Evolutionary conservation across 2,797 vertebrate species (phyloP).

Genomic region (Artibeus lituratus): DNA sequence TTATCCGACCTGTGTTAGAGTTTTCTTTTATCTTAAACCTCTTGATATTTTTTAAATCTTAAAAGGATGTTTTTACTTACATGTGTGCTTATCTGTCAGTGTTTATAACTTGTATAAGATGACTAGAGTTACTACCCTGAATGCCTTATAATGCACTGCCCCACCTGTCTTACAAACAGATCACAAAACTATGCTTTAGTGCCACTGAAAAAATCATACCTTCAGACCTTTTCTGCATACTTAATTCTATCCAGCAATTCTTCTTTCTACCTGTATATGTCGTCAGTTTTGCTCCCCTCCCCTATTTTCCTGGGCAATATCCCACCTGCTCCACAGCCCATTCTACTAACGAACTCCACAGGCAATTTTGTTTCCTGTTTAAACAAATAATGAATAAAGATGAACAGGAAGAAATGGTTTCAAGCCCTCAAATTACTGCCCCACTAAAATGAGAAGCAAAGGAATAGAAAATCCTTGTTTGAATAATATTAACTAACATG

Average conservation of each 20-base stretch:
- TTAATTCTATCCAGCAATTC: background rate
- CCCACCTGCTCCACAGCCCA: background rate
- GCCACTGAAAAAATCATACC: background rate
- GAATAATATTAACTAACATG: background rate
- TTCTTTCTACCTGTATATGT: background rate
- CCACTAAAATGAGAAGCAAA: background rate
- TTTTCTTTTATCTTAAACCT: background rate
- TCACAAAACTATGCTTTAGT: background rate
- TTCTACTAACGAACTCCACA: background rate
- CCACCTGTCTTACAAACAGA: background rate
- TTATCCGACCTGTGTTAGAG: background rate
- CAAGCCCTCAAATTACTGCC: background rate
- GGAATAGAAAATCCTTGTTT: background rate
- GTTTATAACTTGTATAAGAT: background rate
- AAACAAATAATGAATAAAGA: background rate
- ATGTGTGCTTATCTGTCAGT: background rate
- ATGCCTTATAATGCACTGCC: background rate
- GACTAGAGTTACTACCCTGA: background rate
- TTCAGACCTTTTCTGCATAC: background rate
- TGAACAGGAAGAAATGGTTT: background rate
- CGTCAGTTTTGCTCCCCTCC: background rate
- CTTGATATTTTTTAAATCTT: background rate
- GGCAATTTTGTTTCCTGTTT: background rate
- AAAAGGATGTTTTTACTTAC: background rate
- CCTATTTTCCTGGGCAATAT: background rate